Evolutionary conservation across 1,140 invertebrate species (phyloP).

Genomic region (Drosophila guanche): DNA sequence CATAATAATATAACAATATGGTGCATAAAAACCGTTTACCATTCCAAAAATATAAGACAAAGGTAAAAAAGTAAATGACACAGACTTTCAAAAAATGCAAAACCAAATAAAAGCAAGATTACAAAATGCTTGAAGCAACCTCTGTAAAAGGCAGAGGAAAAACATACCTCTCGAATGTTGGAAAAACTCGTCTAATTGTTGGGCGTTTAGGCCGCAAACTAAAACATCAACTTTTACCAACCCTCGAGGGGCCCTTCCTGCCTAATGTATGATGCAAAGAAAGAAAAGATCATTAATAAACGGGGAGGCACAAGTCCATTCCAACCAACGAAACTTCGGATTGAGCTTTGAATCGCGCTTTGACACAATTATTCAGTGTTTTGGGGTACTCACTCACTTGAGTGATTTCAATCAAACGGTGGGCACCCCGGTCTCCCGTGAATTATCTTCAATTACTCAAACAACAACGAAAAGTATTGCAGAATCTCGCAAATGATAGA

Average conservation of each 20-base stretch:
- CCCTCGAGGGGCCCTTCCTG: neutral
- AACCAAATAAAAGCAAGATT: constrained; percentile 26
- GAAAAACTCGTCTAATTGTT: constrained; percentile 47
- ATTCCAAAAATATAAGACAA: constrained; percentile 2
- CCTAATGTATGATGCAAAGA: constrained; percentile 16
- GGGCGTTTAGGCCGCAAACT: constrained; percentile 38
- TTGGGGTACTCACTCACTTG: neutral
- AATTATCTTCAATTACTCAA: constrained; percentile 17
- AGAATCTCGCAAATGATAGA: constrained; percentile 56
- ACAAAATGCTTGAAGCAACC: constrained; percentile 20
- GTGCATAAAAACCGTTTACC: constrained; percentile 5
- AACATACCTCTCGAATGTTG: neutral
- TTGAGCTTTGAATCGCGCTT: constrained; percentile 30
- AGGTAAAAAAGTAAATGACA: neutral
- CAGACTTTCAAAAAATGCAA: constrained; percentile 38
- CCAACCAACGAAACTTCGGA: neutral
- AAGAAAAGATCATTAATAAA: constrained; percentile 43
- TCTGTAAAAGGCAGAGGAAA: neutral
- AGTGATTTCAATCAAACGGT: constrained; percentile 22
- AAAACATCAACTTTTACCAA: constrained; percentile 23
- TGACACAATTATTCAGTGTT: constrained; percentile 42
- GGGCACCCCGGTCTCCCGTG: neutral
- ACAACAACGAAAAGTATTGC: constrained; percentile 40
- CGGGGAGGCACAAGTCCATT: neutral
- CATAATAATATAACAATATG: neutral